phyloP scores from a whole-genome alignment of 2,797 vertebrate species.

The Schizopygopsis malacanthus region DNA sequence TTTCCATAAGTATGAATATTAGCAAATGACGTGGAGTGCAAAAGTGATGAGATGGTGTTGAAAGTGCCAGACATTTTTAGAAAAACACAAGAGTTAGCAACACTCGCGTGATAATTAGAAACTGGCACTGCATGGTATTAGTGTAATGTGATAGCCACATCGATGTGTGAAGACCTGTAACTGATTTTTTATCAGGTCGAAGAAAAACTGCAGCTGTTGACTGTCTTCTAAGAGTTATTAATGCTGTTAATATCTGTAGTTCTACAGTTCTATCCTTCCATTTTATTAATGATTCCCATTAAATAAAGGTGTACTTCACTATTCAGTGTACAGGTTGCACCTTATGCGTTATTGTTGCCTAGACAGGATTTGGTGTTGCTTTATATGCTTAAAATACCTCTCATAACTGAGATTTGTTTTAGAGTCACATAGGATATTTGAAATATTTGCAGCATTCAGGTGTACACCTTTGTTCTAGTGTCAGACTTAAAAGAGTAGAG shows the following conservation, averaged over 20 bases:
- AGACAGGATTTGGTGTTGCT: not conserved
- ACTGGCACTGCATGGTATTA: conserved; percentile 18
- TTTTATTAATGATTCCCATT: not conserved
- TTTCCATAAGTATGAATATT: not conserved
- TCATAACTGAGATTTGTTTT: not conserved
- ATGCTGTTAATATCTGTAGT: not conserved
- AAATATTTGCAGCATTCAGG: not conserved
- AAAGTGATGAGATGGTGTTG: not conserved
- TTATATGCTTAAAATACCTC: not conserved
- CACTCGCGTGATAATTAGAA: conserved; percentile 44
- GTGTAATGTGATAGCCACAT: not conserved
- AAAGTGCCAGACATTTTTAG: conserved; percentile 19
- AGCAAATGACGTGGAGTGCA: not conserved
- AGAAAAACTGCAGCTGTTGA: conserved; percentile 18
- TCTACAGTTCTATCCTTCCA: not conserved
- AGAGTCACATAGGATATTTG: not conserved
- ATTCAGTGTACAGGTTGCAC: not conserved
- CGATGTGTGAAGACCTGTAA: conserved; percentile 14
- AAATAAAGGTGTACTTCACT: not conserved
- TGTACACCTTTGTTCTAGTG: not conserved
- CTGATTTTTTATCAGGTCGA: not conserved
- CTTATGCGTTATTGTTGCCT: not conserved
- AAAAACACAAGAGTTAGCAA: conserved; percentile 22
- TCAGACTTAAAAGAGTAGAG: not conserved
- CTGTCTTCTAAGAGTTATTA: not conserved